phyloP scores from a whole-genome alignment of 2,888 invertebrate species.

The Alviniconcha strummeri region DNA sequence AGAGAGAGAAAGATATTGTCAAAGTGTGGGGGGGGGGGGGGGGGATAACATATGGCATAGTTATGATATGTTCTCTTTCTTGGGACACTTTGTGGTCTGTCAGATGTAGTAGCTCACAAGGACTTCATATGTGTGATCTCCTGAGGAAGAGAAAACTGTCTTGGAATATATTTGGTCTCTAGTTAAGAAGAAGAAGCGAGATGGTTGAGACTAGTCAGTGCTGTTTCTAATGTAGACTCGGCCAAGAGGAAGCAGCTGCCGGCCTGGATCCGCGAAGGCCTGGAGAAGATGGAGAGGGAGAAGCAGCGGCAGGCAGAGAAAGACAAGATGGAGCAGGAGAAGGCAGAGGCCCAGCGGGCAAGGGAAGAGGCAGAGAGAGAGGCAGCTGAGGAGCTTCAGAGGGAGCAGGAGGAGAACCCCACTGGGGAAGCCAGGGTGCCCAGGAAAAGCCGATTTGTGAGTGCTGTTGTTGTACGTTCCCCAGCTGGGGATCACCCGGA shows the following conservation, averaged over 20 bases:
- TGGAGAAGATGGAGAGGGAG: constrained; percentile 94
- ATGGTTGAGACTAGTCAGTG: no score
- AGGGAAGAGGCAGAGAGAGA: constrained; percentile 62
- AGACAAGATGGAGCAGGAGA: constrained; percentile 79
- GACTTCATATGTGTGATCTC: no score
- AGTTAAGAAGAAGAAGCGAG: no score
- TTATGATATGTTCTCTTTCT: no score
- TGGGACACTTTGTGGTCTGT: no score
- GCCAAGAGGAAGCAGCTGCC: constrained; percentile 86
- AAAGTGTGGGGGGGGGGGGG: no score
- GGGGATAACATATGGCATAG: no score
- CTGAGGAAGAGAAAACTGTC: no score
- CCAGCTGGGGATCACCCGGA: no score
- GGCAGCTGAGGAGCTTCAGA: constrained; percentile 54
- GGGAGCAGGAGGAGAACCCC: constrained; percentile 68
- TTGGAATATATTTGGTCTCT: no score
- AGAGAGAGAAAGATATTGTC: no score
- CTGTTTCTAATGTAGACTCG: constrained; percentile 57
- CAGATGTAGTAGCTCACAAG: no score
- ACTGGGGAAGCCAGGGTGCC: constrained; percentile 71
- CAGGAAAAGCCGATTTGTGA: constrained; percentile 79
- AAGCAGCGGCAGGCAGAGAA: constrained; percentile 78
- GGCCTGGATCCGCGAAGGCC: constrained; percentile 97
- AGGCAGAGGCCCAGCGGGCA: constrained; percentile 66
- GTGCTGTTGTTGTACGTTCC: constrained; percentile 50